Conservation (phyloP, 2,888 invertebrate genomes). For the Linyphia triangularis region DNA sequence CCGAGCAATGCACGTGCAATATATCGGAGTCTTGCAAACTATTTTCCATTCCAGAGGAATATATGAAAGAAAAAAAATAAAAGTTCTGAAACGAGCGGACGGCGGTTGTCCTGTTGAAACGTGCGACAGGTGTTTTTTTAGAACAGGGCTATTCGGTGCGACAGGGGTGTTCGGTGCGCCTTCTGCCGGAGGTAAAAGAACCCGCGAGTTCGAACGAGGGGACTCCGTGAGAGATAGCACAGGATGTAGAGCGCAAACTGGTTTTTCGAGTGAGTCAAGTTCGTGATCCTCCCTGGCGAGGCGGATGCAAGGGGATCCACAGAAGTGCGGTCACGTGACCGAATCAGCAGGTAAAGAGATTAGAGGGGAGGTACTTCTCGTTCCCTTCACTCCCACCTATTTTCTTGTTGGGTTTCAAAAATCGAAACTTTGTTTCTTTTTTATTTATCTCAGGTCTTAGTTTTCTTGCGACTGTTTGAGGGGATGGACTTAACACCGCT, state of each 20-base stretch:
- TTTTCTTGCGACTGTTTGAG: no score
- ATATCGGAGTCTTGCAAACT: no score
- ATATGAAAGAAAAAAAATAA: background rate
- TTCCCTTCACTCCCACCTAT: background rate
- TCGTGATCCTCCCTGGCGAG: background rate
- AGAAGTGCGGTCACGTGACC: slow-evolving; percentile 23
- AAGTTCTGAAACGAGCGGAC: no score
- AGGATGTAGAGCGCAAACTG: slow-evolving; percentile 43
- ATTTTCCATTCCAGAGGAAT: background rate
- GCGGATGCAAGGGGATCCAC: background rate
- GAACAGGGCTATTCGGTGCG: background rate
- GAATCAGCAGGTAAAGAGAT: slow-evolving; percentile 30
- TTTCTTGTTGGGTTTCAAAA: no score
- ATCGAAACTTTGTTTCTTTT: no score
- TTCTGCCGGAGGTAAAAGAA: background rate
- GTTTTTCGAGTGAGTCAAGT: slow-evolving; percentile 46
- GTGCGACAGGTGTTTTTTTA: background rate
- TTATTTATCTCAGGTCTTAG: no score
- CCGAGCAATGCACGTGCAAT: no score
- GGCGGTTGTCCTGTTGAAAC: background rate
- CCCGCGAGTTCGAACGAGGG: background rate
- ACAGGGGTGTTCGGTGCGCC: background rate
- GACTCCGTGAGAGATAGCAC: background rate
- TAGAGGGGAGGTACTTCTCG: background rate
- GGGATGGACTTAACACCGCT: no score